Percentiles rank a stretch among this genome's conserved stretches.
Evolutionary conservation across 2,797 vertebrate genomes (phyloP).

Genomic region (Arrhamphus sclerolepis): DNA sequence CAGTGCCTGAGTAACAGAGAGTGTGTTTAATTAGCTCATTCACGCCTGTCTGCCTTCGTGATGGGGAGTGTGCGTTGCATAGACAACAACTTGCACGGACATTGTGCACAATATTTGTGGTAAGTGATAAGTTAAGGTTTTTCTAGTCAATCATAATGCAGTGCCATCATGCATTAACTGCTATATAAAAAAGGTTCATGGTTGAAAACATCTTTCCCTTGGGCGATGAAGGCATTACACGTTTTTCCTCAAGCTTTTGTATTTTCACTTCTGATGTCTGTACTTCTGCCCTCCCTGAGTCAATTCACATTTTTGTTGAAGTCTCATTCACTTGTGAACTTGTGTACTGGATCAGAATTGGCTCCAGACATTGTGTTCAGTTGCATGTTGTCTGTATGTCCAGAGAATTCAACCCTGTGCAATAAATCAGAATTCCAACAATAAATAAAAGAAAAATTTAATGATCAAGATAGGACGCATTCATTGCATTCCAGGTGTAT

Average conservation of each 20-base stretch:
- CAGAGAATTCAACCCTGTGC: too few species aligned
- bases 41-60: conserved; percentile 43
- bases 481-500: background rate
- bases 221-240: background rate
- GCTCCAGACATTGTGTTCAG: background rate
- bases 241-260: background rate
- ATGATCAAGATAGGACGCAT: too few species aligned
- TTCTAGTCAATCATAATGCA: background rate
- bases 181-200: background rate
- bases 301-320: background rate
- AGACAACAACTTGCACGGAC: conserved; percentile 5
- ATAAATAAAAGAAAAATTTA: too few species aligned
- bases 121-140: background rate
- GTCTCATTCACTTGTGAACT: background rate
- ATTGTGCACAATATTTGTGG: conserved; percentile 11
- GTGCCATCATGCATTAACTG: conserved; percentile 3
- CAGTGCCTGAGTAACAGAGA: conserved; percentile 31
- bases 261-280: background rate
- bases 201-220: background rate
- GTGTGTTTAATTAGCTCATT: conserved; percentile 52
- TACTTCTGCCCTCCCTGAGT: background rate
- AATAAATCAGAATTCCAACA: too few species aligned
- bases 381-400: too few species aligned
- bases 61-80: conserved; percentile 33
- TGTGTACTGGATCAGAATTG: background rate